Conservation (phyloP, 2,888 invertebrate species). For the Cephus pygmeus region DNA sequence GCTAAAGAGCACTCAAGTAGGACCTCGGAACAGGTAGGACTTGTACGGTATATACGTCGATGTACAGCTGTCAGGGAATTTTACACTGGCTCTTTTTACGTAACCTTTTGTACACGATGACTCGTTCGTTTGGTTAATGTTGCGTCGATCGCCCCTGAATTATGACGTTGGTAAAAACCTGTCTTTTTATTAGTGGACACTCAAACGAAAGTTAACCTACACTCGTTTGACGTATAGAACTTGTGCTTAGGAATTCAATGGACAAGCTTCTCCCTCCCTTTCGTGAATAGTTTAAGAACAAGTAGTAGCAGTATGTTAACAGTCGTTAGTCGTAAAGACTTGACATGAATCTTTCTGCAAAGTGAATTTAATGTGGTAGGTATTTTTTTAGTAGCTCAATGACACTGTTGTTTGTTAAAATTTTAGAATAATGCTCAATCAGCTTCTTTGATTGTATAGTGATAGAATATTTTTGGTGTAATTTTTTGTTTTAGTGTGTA, state of each 20-base stretch:
- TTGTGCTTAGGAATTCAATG: constrained; percentile 19
- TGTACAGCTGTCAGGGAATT: not conserved
- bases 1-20: not conserved
- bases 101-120: not conserved
- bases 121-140: not conserved
- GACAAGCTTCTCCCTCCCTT: not conserved
- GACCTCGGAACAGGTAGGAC: constrained; percentile 2
- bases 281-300: not conserved
- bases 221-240: constrained; percentile 8
- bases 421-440: not conserved
- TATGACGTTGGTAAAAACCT: not conserved
- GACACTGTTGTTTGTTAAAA: not conserved
- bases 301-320: not conserved
- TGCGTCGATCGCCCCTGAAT: not conserved
- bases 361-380: not conserved
- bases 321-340: not conserved
- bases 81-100: not conserved
- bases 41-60: not conserved
- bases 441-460: not conserved
- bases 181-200: not conserved
- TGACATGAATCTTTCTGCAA: not conserved
- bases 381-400: not conserved
- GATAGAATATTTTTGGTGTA: not conserved
- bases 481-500: not conserved
- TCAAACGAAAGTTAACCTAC: constrained; percentile 10